These are phyloP conservation scores for Schizotus pectinicornis DNA, from an alignment of 2,888 invertebrate genomes.

Conservation along the genomic window DNA sequence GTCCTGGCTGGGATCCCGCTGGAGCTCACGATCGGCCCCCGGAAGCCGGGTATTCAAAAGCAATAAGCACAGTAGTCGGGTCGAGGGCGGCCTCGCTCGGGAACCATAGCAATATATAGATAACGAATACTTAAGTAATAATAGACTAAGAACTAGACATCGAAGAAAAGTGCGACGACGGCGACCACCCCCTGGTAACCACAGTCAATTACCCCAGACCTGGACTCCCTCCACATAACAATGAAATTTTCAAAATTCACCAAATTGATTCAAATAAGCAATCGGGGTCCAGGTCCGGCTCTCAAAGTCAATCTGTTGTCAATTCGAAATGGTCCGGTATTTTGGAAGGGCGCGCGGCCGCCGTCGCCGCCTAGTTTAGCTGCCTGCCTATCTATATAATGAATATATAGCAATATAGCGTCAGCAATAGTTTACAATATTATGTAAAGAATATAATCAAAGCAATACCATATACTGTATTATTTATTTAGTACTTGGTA, in stretches of 20 bases:
- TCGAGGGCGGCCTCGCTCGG: constrained; percentile 47
- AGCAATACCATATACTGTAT: constrained; percentile 56
- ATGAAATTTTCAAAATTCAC: background rate
- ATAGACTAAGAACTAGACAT: constrained; percentile 47
- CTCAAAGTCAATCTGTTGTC: constrained; percentile 14
- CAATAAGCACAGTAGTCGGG: constrained; percentile 59
- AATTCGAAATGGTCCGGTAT: constrained; percentile 16
- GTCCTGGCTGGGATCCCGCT: constrained; percentile 36
- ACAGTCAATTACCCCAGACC: background rate
- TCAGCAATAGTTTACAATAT: constrained; percentile 56
- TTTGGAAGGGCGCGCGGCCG: constrained; percentile 27
- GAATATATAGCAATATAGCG: constrained; percentile 57
- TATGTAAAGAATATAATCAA: constrained; percentile 52
- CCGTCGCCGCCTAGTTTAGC: constrained; percentile 49
- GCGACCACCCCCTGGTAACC: constrained; percentile 9
- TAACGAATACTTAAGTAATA: constrained; percentile 52
- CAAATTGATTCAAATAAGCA: background rate
- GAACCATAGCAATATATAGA: constrained; percentile 59
- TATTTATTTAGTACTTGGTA: constrained; percentile 53
- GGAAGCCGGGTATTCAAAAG: constrained; percentile 62
- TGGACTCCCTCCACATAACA: background rate
- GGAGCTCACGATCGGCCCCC: constrained; percentile 49
- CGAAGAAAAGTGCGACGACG: constrained; percentile 37
- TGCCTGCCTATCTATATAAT: constrained; percentile 55
- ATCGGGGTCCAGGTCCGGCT: background rate